Evolutionary conservation across 2,888 invertebrate genomes (phyloP).

Genomic region (Nymphalis polychloros): DNA sequence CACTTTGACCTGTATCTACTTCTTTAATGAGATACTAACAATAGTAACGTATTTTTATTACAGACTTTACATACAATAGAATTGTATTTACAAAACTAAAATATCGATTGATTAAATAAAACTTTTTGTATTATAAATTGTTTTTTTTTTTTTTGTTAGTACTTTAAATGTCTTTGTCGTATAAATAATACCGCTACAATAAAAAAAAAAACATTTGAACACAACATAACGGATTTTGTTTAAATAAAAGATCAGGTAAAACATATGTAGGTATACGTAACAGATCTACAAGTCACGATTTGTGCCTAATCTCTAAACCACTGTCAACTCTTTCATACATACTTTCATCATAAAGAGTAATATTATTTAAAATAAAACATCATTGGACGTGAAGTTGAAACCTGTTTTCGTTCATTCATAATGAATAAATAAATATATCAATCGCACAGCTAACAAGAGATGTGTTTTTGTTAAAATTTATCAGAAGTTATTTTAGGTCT

Average conservation of each 20-base stretch:
- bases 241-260: background rate
- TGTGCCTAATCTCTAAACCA: background rate
- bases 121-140: too few relatives aligned
- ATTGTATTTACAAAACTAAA: background rate
- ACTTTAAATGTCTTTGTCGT: too few relatives aligned
- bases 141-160: too few relatives aligned
- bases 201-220: too few relatives aligned
- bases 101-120: too few relatives aligned
- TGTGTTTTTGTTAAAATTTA: background rate
- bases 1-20: background rate
- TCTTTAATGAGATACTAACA: background rate
- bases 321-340: background rate
- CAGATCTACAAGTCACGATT: slow-evolving; percentile 4
- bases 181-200: too few relatives aligned
- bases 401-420: background rate
- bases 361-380: background rate
- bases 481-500: background rate
- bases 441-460: background rate
- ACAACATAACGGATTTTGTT: background rate
- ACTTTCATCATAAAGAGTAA: background rate
- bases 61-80: background rate
- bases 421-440: background rate
- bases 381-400: background rate
- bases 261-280: background rate
- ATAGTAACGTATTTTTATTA: background rate